Evolutionary conservation across 2,888 invertebrate species (phyloP).

Genomic region (Mesoligia furuncula): DNA sequence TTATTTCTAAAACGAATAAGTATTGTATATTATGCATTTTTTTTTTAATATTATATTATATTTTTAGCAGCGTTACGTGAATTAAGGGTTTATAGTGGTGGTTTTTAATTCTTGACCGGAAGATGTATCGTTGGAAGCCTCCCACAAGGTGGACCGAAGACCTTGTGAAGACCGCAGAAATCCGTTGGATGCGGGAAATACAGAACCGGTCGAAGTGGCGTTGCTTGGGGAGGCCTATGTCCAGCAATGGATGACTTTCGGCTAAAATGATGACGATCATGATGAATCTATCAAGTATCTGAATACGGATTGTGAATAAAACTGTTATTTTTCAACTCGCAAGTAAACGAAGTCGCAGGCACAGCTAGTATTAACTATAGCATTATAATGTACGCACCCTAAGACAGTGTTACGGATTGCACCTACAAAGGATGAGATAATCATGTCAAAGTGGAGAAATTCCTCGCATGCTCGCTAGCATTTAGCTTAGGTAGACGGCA

Average conservation of each 20-base stretch:
- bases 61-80: too few species aligned
- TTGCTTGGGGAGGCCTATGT: neutral
- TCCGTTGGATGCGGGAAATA: neutral
- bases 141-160: neutral
- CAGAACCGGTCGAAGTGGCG: neutral
- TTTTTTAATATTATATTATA: too few species aligned
- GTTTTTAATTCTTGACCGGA: neutral
- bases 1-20: too few species aligned
- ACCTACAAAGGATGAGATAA: slow-evolving; percentile 43
- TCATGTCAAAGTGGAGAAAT: slow-evolving; percentile 59
- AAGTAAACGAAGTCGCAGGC: neutral
- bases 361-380: neutral
- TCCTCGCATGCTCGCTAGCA: slow-evolving; percentile 41
- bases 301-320: neutral
- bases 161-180: neutral
- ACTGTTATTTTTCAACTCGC: neutral
- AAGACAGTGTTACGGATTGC: slow-evolving; percentile 21
- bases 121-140: too few species aligned
- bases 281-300: neutral
- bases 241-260: neutral
- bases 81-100: too few species aligned
- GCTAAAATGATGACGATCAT: neutral
- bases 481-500: slow-evolving; percentile 8
- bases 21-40: too few species aligned
- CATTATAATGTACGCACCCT: slow-evolving; percentile 12